Percentiles rank a stretch among this genome's conserved stretches.
phyloP scores from a whole-genome alignment of 2,797 vertebrate genomes.

The Antennarius maculatus region DNA sequence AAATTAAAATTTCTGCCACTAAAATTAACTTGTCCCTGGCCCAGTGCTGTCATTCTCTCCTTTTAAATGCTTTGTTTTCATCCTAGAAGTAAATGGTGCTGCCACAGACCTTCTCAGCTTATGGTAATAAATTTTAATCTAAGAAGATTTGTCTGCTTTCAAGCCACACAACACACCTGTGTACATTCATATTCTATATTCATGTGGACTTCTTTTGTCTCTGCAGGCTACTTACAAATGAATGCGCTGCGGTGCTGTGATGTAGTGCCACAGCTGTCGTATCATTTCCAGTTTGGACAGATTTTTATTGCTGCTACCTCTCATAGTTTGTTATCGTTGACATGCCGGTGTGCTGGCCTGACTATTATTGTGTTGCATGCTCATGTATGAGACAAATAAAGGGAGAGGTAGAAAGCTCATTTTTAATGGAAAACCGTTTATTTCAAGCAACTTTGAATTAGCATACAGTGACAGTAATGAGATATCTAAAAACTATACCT shows the following conservation, averaged over 20 bases:
- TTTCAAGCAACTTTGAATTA: conserved; percentile 44
- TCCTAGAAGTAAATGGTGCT: neutral
- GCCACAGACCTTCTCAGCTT: conserved; percentile 11
- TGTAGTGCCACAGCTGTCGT: conserved; percentile 48
- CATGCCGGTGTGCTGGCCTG: conserved; percentile 13
- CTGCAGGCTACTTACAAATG: conserved; percentile 47
- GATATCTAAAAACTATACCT: conserved; percentile 32
- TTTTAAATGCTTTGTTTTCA: conserved; percentile 33
- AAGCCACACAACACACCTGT: conserved; percentile 37
- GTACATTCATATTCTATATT: conserved; percentile 24
- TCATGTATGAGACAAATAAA: conserved; percentile 25
- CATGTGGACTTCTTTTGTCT: conserved; percentile 25
- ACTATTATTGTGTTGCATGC: conserved; percentile 12
- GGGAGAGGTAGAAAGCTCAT: conserved; percentile 20
- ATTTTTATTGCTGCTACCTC: conserved; percentile 44
- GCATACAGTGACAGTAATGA: conserved; percentile 23
- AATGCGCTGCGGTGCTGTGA: conserved; percentile 18
- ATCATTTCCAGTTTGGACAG: conserved; percentile 39
- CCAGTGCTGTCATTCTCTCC: conserved; percentile 3
- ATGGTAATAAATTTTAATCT: conserved; percentile 32
- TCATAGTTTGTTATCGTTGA: conserved; percentile 39
- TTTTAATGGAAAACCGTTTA: conserved; percentile 31
- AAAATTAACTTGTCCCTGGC: conserved; percentile 24
- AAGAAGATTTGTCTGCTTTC: conserved; percentile 29
- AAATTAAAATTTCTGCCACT: conserved; percentile 25